Evolutionary conservation across 2,888 invertebrate species (phyloP).

Genomic region (Dynastes hyllus): DNA sequence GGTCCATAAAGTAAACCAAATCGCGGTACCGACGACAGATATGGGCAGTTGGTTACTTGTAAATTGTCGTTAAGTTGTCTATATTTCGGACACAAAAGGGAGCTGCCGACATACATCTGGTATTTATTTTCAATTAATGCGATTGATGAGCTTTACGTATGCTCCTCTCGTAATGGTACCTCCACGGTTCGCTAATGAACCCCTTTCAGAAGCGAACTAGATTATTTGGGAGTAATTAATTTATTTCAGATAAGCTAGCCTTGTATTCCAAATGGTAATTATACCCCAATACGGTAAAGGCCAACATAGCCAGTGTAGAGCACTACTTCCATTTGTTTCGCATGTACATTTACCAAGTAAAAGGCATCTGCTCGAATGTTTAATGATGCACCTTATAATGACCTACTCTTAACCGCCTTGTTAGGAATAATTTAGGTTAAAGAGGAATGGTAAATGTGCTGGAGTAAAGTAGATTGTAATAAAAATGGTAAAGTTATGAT

Average conservation of each 20-base stretch:
- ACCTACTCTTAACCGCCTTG: too few relatives aligned
- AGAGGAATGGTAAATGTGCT: too few relatives aligned
- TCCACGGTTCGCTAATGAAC: conserved; percentile 38
- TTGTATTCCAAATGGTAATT: background rate
- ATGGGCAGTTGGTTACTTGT: conserved; percentile 67
- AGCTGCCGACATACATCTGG: conserved; percentile 43
- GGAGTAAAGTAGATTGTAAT: too few relatives aligned
- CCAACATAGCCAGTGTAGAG: background rate
- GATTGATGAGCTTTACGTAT: conserved; percentile 38
- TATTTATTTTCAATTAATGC: conserved; percentile 42
- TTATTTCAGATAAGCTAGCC: conserved; percentile 1
- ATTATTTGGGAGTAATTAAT: background rate
- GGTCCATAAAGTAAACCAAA: conserved; percentile 65
- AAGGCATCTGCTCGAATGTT: background rate
- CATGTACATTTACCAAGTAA: background rate
- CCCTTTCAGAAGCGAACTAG: conserved; percentile 17
- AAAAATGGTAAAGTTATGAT: too few relatives aligned
- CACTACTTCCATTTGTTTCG: background rate
- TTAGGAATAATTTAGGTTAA: too few relatives aligned
- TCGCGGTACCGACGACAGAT: conserved; percentile 65
- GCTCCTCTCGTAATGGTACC: conserved; percentile 24
- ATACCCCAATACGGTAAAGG: background rate
- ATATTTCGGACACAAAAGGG: conserved; percentile 54
- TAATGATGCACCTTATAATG: too few relatives aligned
- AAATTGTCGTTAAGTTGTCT: conserved; percentile 66